Evolutionary conservation across 2,113 vertebrate genomes (phyloP).

Genomic region (Bos javanicus): DNA sequence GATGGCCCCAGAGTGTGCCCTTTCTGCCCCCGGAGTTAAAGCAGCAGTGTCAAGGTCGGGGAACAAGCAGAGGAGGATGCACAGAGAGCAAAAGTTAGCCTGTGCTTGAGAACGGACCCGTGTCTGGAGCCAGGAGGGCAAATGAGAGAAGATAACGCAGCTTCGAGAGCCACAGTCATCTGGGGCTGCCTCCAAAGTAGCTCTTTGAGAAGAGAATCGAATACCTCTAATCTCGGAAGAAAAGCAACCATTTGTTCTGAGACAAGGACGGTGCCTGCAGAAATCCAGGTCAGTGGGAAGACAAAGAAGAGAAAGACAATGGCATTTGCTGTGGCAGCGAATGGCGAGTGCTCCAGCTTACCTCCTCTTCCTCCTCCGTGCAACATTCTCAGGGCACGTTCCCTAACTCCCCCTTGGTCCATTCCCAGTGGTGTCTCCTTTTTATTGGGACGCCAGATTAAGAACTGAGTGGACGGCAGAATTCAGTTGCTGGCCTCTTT

Average conservation of each 20-base stretch:
- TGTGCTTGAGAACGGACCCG: background rate
- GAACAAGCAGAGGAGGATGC: background rate
- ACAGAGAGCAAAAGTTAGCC: background rate
- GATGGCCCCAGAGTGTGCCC: background rate
- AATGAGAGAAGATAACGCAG: background rate
- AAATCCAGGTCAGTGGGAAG: slow-evolving; percentile 34
- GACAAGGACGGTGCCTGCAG: background rate
- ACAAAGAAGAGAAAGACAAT: slow-evolving; percentile 14
- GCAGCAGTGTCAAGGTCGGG: background rate
- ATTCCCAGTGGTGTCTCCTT: background rate
- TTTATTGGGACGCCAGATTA: slow-evolving; percentile 26
- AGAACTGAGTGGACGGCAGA: background rate
- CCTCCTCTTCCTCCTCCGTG: background rate
- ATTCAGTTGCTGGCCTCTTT: background rate
- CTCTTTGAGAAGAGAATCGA: background rate
- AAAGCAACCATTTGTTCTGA: slow-evolving; percentile 27
- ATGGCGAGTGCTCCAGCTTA: background rate
- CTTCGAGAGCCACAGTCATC: background rate
- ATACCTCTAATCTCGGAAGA: slow-evolving; percentile 40
- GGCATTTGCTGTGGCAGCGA: background rate
- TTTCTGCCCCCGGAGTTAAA: background rate
- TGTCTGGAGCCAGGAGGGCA: background rate
- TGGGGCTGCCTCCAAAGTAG: background rate
- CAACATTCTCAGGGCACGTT: background rate
- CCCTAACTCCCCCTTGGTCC: background rate